Conservation (phyloP, 1,140 invertebrate genomes). For the Metaphire vulgaris region DNA sequence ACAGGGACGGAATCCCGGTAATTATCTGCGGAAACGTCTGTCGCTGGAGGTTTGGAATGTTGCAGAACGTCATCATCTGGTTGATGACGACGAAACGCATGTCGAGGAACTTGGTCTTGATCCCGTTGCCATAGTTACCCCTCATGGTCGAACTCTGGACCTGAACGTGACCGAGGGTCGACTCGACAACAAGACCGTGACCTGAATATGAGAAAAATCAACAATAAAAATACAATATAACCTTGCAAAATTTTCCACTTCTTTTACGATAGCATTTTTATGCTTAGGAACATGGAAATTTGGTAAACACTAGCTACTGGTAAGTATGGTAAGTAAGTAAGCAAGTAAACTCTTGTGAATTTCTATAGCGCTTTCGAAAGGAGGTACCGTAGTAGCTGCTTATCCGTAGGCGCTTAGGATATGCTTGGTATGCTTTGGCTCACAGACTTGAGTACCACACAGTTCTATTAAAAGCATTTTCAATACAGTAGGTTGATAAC, state of each 20-base stretch:
- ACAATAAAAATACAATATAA: background rate
- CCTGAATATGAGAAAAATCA: conserved; percentile 47
- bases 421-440: background rate
- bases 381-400: background rate
- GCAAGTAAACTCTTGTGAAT: too few species aligned
- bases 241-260: too few species aligned
- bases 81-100: conserved; percentile 23
- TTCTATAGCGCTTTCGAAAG: too few species aligned
- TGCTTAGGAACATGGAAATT: too few species aligned
- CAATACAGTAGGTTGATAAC: background rate
- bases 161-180: conserved; percentile 72
- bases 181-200: conserved; percentile 77
- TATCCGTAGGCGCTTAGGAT: background rate
- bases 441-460: background rate
- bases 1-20: conserved; percentile 14
- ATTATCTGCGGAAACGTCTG: conserved; percentile 25
- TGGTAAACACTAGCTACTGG: too few species aligned
- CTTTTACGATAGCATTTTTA: too few species aligned
- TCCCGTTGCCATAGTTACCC: conserved; percentile 86
- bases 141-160: conserved; percentile 79
- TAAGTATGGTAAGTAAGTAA: too few species aligned
- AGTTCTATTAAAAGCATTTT: background rate
- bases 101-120: conserved; percentile 47
- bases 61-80: conserved; percentile 23
- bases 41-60: conserved; percentile 6